A percentile compares a stretch with the other conserved stretches of the same genome.
Conservation (phyloP, 2,113 vertebrate genomes). For the Recurvirostra avosetta region DNA sequence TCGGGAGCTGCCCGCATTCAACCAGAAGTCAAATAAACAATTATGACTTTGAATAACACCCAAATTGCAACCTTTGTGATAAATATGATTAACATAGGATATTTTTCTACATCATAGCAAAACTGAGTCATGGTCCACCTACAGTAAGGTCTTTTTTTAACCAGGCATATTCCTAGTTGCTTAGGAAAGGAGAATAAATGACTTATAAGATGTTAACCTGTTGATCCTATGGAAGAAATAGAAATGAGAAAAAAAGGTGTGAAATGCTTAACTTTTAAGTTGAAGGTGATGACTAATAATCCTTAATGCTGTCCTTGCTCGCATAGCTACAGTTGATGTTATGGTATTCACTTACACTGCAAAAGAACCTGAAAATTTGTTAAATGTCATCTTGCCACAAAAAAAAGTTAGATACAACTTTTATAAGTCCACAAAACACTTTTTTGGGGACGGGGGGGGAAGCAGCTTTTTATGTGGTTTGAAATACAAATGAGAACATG, state of each 20-base stretch:
- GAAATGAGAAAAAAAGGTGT: background rate
- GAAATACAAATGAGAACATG: background rate
- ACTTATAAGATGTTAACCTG: background rate
- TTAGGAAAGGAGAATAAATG: background rate
- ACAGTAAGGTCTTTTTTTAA: background rate
- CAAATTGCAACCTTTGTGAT: background rate
- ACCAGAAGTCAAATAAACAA: background rate
- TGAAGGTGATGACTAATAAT: background rate
- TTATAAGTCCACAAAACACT: background rate
- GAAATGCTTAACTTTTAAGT: background rate
- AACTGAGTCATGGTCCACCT: background rate
- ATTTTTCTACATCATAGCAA: background rate
- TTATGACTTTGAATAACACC: background rate
- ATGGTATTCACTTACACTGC: background rate
- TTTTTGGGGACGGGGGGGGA: no score
- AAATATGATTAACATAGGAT: background rate
- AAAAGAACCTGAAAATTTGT: background rate
- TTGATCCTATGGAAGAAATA: background rate
- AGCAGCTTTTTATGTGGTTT: background rate
- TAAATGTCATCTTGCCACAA: background rate
- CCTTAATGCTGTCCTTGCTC: background rate
- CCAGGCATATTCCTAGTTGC: background rate
- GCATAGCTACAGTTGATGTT: background rate
- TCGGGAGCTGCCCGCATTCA: background rate
- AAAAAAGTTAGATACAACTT: background rate